Base-by-base conservation (phyloP, 92 coral and sea anemone species). In the Palythoa heliodiscus region DNA sequence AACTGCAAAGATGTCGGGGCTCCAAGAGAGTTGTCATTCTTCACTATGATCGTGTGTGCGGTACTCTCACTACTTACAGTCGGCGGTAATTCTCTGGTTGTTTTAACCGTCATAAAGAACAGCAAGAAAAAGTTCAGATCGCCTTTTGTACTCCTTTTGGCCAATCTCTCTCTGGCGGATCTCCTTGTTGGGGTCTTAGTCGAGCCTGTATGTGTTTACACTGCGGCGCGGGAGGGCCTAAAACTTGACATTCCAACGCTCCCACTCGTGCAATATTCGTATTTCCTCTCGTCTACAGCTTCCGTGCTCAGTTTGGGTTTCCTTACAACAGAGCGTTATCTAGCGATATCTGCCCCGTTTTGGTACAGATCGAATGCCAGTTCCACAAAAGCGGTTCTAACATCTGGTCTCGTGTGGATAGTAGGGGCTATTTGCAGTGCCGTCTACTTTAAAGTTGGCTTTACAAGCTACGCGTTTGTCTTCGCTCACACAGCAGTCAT, bases 201-300 rank as follows among this genome's bases (percentile, higher is more conserved):
- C 22, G 84, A 80, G 38, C 84, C 84, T 23, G 55, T 80, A 12
- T 19, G 60, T 13, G 74, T 80, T 16, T 80, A 80, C 57, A 80
- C 73, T 64, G 84, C 84, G 15, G 84, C 73, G 48, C 55, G 84
- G 66, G 84, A 80, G 73, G 74, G 73, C 40, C 73, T 80, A 35
- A 29, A 63, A 47, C 73, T 80, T 9, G 58, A 23, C 11, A 64
- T 66, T 16, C 74, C 74, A 66, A 80, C 73, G 2, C 73, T 66
- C 2, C 73, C 84, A 0, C 5, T 80, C 53, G 84, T 80, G 43
- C 84, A 80, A 52, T 80, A 80, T 47, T 80, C 61, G 4, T 80
- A 80, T 24, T 80, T 80, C 23, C 39, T 80, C 11, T 80, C 84
- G 37, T 80, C 57, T 25, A 80, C 84, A 23, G 84, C 74, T 38